Conservation (phyloP, 2,797 vertebrate species). For the Gallinago stenura region DNA sequence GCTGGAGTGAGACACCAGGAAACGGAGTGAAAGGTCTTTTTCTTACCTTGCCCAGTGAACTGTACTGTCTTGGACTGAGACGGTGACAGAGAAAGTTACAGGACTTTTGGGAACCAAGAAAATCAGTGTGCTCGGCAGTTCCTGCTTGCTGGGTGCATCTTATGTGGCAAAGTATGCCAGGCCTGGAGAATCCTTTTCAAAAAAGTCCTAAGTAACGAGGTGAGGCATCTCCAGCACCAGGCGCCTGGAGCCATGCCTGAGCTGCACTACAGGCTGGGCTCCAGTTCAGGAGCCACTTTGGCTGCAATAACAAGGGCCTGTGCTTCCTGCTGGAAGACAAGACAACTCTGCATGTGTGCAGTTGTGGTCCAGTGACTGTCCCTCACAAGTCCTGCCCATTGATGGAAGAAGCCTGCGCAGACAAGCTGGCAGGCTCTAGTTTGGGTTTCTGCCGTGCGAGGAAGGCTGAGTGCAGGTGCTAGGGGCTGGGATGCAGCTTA, state of each 20-base stretch:
- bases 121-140: background rate
- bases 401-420: accelerated
- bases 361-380: accelerated
- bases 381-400: background rate
- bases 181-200: background rate
- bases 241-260: background rate
- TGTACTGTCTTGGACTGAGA: background rate
- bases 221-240: background rate
- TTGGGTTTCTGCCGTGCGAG: accelerated
- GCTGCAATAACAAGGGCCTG: background rate
- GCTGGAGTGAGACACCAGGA: background rate
- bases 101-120: background rate
- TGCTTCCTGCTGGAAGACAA: background rate
- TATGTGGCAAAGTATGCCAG: accelerated
- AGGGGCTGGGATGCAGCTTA: background rate
- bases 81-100: background rate
- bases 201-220: background rate
- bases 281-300: background rate
- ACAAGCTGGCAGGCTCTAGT: background rate
- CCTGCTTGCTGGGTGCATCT: background rate
- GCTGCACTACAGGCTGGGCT: accelerated
- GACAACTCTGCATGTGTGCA: accelerated
- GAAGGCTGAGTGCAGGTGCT: background rate
- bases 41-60: background rate
- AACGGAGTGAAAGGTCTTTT: accelerated